Conservation (phyloP, 1,140 invertebrate species). For the Adoxophyes honmai region DNA sequence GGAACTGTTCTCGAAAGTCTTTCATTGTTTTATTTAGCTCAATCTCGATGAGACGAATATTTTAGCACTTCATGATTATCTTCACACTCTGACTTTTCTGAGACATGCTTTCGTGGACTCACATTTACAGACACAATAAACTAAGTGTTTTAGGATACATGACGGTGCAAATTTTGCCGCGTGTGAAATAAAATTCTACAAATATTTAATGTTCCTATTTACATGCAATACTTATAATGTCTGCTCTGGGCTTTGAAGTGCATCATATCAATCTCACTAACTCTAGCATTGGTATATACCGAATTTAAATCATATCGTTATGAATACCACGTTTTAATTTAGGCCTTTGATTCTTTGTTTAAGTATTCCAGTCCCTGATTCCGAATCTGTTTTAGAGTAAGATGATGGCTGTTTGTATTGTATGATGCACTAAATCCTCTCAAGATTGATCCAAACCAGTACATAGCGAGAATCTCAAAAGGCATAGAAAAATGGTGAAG, state of each 20-base stretch:
- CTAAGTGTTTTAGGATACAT: slow-evolving; percentile 63
- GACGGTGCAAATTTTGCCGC: slow-evolving; percentile 61
- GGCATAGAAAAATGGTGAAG: slow-evolving; percentile 64
- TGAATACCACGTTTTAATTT: slow-evolving; percentile 23
- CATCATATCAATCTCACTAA: slow-evolving; percentile 64
- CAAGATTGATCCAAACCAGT: slow-evolving; percentile 49
- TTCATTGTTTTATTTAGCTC: slow-evolving; percentile 53
- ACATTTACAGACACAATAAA: slow-evolving; percentile 39
- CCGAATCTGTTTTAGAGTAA: slow-evolving; percentile 25
- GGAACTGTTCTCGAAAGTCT: slow-evolving; percentile 66
- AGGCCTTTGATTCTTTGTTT: slow-evolving; percentile 13
- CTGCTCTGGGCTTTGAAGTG: slow-evolving; percentile 64
- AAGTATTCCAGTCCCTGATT: slow-evolving; percentile 28
- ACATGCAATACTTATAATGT: slow-evolving; percentile 66
- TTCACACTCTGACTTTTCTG: slow-evolving; percentile 64
- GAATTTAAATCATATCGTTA: slow-evolving; percentile 14
- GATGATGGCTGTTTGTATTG: slow-evolving; percentile 42
- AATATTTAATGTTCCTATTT: slow-evolving; percentile 38
- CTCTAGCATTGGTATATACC: slow-evolving; percentile 30
- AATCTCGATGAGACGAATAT: slow-evolving; percentile 41
- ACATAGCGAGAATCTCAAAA: slow-evolving; percentile 63
- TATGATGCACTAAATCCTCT: slow-evolving; percentile 73
- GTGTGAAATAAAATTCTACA: slow-evolving; percentile 66
- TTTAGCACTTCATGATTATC: slow-evolving; percentile 44
- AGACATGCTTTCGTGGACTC: slow-evolving; percentile 75